Conservation (phyloP, 1,140 invertebrate genomes). For the Drosophila miranda region DNA sequence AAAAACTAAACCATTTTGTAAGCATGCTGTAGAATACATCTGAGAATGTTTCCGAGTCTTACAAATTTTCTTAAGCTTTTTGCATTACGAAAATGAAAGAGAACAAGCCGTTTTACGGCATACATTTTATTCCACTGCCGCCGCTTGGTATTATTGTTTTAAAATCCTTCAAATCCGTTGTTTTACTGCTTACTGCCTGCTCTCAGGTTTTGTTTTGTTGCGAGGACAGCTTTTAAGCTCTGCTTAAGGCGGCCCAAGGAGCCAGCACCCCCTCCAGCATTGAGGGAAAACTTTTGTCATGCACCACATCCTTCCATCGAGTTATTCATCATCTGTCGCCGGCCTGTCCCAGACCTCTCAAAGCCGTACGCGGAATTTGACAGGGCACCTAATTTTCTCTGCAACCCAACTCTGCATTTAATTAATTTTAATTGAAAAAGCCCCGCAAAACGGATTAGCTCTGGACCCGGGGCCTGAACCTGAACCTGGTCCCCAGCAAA, state of each 20-base stretch:
- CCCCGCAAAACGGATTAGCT: conserved; percentile 52
- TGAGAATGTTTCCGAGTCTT: conserved; percentile 12
- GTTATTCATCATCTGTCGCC: conserved; percentile 64
- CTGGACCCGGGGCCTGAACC: background rate
- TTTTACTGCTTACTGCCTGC: conserved; percentile 73
- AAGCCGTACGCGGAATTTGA: conserved; percentile 58
- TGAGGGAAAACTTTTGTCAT: conserved; percentile 24
- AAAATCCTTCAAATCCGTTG: conserved; percentile 76
- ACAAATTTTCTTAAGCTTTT: conserved; percentile 13
- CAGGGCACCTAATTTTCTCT: conserved; percentile 67
- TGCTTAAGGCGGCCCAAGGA: conserved; percentile 43
- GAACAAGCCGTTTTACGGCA: conserved; percentile 13
- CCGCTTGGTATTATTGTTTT: conserved; percentile 72
- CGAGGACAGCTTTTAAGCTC: conserved; percentile 68
- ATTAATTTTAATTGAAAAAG: conserved; percentile 79
- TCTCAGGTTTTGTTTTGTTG: too few relatives aligned
- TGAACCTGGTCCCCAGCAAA: conserved; percentile 4
- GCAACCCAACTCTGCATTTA: conserved; percentile 69
- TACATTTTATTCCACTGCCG: conserved; percentile 54
- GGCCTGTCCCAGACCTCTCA: conserved; percentile 38
- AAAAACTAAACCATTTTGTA: conserved; percentile 33
- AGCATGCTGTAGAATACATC: conserved; percentile 27
- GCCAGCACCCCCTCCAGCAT: conserved; percentile 2
- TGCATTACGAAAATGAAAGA: conserved; percentile 24
- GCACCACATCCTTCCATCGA: conserved; percentile 9